These are phyloP conservation scores for Phataginus tetradactyla DNA, from an alignment of 2,797 vertebrate species.

Conservation along the genomic window DNA sequence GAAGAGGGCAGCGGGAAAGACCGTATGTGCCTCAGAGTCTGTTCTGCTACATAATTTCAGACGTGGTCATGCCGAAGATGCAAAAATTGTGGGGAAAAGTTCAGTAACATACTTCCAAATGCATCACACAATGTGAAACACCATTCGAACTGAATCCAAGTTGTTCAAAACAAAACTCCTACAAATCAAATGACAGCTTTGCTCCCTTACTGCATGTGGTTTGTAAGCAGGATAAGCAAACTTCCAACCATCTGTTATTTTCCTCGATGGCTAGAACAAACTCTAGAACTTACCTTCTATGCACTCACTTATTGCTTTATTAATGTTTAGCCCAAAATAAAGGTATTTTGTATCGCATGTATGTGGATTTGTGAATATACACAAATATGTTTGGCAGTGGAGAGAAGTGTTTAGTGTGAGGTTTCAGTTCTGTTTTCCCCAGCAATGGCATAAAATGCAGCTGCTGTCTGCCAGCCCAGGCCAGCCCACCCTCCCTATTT, in stretches of 20 bases:
- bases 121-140: neutral
- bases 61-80: neutral
- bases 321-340: conserved; percentile 51
- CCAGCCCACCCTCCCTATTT: too few species aligned
- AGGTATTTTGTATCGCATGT: neutral
- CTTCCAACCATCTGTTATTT: conserved; percentile 65
- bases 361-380: neutral
- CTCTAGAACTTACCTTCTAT: neutral
- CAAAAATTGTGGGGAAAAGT: neutral
- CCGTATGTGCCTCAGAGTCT: neutral
- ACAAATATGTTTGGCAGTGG: neutral
- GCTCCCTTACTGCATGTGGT: neutral
- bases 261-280: conserved; percentile 27
- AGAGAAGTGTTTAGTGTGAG: neutral
- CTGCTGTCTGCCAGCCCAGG: neutral
- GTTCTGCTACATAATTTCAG: neutral
- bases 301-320: conserved; percentile 6
- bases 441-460: neutral
- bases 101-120: neutral
- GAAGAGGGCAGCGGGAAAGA: neutral
- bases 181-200: neutral
- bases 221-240: conserved; percentile 54
- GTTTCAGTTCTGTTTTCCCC: neutral
- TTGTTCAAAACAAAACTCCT: conserved; percentile 36
- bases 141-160: conserved; percentile 3